Evolutionary conservation across 2,797 vertebrate species (phyloP).

Genomic region (Enteromius anoplus): DNA sequence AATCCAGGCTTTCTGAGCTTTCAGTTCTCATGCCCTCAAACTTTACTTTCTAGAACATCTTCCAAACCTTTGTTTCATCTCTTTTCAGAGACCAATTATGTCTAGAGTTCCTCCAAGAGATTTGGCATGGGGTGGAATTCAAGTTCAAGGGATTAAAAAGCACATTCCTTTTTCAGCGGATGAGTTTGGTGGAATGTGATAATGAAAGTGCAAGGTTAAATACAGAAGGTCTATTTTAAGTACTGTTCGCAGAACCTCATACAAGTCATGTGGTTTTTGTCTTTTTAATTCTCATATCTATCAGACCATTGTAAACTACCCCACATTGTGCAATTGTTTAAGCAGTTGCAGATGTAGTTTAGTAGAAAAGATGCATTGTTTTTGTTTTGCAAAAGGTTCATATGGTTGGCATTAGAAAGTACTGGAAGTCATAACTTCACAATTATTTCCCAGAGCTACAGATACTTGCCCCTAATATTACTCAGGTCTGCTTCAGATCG

Average conservation of each 20-base stretch:
- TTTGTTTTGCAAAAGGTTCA: constrained; percentile 44
- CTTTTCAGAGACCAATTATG: constrained; percentile 25
- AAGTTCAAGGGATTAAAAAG: constrained; percentile 30
- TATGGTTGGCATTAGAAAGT: constrained; percentile 49
- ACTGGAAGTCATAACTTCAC: constrained; percentile 37
- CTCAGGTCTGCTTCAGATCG: constrained; percentile 14
- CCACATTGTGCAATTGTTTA: constrained; percentile 50
- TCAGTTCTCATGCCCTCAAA: constrained; percentile 21
- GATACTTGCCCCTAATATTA: constrained; percentile 25
- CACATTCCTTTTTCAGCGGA: constrained; percentile 28
- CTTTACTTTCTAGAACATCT: constrained; percentile 21
- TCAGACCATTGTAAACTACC: constrained; percentile 30
- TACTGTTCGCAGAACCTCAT: constrained; percentile 6
- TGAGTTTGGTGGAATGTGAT: constrained; percentile 28
- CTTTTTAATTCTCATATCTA: constrained; percentile 21
- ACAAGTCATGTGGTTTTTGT: constrained; percentile 14
- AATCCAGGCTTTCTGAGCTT: constrained; percentile 1
- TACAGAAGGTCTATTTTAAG: constrained; percentile 18
- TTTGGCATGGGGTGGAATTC: constrained; percentile 9
- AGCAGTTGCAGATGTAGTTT: constrained; percentile 71
- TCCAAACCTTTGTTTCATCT: constrained; percentile 17
- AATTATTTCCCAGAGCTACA: constrained; percentile 32
- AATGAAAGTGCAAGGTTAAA: constrained; percentile 32
- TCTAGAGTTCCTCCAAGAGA: constrained; percentile 19
- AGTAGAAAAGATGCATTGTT: constrained; percentile 73